phyloP scores from a whole-genome alignment of 2,888 invertebrate species.

The Galerucella nymphaeae region DNA sequence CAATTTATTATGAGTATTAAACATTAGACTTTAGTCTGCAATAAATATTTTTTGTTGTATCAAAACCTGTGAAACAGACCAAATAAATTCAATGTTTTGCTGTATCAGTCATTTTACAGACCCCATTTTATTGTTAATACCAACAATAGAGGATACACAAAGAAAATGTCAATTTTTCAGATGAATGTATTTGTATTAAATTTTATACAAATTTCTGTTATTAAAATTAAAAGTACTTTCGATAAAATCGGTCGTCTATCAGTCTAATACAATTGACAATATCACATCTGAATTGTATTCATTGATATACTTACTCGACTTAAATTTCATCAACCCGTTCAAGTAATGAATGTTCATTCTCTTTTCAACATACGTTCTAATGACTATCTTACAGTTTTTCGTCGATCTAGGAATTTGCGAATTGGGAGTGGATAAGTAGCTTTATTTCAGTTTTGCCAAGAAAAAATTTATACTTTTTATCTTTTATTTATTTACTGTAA shows the following conservation, averaged over 20 bases:
- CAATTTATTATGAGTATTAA: too few species aligned
- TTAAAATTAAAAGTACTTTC: background rate
- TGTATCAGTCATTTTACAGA: too few species aligned
- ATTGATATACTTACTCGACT: background rate
- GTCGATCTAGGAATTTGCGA: background rate
- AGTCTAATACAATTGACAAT: conserved; percentile 3
- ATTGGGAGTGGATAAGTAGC: background rate
- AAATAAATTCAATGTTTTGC: too few species aligned
- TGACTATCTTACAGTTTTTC: background rate
- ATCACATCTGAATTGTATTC: conserved; percentile 6
- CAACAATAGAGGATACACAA: background rate
- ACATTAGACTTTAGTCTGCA: too few species aligned
- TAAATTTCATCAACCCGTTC: background rate
- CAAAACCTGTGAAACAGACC: too few species aligned
- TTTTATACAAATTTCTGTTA: background rate
- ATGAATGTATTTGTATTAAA: conserved; percentile 5
- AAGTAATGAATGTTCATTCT: background rate
- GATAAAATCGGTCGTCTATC: conserved; percentile 1
- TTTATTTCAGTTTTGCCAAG: background rate
- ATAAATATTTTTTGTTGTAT: too few species aligned
- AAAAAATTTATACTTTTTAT: background rate
- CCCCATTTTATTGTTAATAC: too few species aligned
- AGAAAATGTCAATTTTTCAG: background rate
- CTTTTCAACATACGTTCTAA: background rate
- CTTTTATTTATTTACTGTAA: background rate